These are phyloP conservation scores for Hemaris fuciformis DNA, from an alignment of 2,888 invertebrate species.

Conservation along the genomic window DNA sequence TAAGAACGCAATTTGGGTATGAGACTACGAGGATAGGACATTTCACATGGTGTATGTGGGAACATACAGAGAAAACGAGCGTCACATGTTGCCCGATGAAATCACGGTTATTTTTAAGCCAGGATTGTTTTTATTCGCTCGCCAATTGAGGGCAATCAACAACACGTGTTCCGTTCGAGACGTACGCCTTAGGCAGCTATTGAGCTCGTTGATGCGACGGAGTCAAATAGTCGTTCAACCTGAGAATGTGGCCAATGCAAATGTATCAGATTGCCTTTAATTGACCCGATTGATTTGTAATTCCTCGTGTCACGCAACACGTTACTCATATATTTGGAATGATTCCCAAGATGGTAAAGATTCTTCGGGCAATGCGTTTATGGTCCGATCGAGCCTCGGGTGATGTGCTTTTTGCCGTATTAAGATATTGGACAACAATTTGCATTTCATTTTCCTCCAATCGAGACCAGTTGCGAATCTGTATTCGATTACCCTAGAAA, in stretches of 20 bases:
- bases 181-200: slow-evolving; percentile 66
- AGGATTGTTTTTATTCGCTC: slow-evolving; percentile 81
- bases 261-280: slow-evolving; percentile 3
- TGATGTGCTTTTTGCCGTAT: neutral
- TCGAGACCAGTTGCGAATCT: neutral
- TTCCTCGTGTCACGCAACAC: neutral
- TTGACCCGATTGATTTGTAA: neutral
- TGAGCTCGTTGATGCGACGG: slow-evolving; percentile 61
- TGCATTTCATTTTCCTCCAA: neutral
- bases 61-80: slow-evolving; percentile 66
- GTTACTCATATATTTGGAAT: neutral
- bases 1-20: slow-evolving; percentile 65
- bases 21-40: slow-evolving; percentile 59
- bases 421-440: neutral
- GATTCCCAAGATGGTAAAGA: neutral
- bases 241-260: slow-evolving; percentile 6
- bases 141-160: slow-evolving; percentile 81
- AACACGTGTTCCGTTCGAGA: slow-evolving; percentile 76
- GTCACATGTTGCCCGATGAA: slow-evolving; percentile 78
- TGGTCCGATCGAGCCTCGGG: neutral
- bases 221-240: slow-evolving; percentile 34
- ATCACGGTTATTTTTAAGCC: slow-evolving; percentile 81
- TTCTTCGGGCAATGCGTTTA: neutral
- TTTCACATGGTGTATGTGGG: slow-evolving; percentile 67
- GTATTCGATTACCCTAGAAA: neutral